Evolutionary conservation across 2,888 invertebrate species (phyloP), one percentile per base, ranked within the genome.

Genomic region (Thereva unica): DNA sequence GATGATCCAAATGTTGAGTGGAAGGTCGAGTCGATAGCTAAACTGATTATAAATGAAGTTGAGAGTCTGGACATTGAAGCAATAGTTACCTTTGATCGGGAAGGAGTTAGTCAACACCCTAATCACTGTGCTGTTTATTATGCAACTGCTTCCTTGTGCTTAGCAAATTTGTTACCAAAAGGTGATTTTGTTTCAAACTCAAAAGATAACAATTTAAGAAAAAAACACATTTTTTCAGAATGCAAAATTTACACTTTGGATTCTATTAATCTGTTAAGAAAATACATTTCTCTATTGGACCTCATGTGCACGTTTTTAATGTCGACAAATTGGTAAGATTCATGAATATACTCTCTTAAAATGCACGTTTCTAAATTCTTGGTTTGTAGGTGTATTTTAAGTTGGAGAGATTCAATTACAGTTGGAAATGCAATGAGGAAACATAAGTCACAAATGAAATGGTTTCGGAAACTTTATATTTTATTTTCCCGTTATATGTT

Each of bases 391-490:
- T 89, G 87, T 78, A 86, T 89, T 77, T 83, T 87, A 42, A 85
- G 85, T 66, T 85, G 86, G 83, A 82, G 83, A 4, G 86, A 88
- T 71, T 85, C 86, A 63, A 76, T 82, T 4, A 78, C 83, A 35
- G 81, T 90, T 37, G 84, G 90, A 78, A 82, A 84, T 71, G 95
- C 96, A 4, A 96, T 97, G 95, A 84, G 84, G 71, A 85, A 87
- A 65, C 96, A 98, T 79, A 82, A 84, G 72, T 93, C 95, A n/a
- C 98, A 99, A 80, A 88, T 94, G 83, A 87, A 93, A 45, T 99
- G 98, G 98, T 98, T 93, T 81, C 86, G 98, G 66, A 86, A 88
- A 77, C 83, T 98, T 4, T 98, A 96, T 77, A 88, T 97, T 74
- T 77, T 87, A 49, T 92, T 95, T 81, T 96, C 96, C 9, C 86